Percentiles rank a stretch among this genome's conserved stretches.
Conservation (phyloP, 1,140 invertebrate genomes). For the Rhyzopertha dominica region DNA sequence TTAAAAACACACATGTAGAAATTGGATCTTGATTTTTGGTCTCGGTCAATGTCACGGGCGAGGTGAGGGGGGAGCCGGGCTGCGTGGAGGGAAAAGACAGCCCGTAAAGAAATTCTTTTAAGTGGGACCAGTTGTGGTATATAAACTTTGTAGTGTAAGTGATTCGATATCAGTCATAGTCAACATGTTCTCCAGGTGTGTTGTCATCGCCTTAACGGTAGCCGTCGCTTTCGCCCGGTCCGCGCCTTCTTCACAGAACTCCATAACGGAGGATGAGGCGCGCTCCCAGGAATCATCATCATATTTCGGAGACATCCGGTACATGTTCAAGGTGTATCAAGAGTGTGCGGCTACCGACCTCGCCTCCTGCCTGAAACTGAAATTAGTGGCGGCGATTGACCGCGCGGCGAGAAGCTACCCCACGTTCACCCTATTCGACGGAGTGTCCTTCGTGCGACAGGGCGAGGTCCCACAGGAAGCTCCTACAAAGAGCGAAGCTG, state of each 20-base stretch:
- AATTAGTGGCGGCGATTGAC: slow-evolving; percentile 66
- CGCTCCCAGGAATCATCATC: slow-evolving; percentile 37
- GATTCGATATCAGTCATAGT: slow-evolving; percentile 41
- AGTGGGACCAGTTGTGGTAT: slow-evolving; percentile 33
- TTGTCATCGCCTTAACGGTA: slow-evolving; percentile 43
- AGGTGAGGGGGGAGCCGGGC: slow-evolving; percentile 6
- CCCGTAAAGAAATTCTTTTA: slow-evolving; percentile 26
- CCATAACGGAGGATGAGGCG: slow-evolving; percentile 47
- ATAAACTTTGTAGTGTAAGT: slow-evolving; percentile 43
- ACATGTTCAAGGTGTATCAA: slow-evolving; percentile 62
- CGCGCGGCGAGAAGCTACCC: slow-evolving; percentile 58
- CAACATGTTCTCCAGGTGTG: slow-evolving; percentile 40
- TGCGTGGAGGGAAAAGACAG: slow-evolving; percentile 21
- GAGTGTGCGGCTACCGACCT: slow-evolving; percentile 67
- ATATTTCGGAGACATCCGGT: slow-evolving; percentile 51
- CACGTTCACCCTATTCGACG: too few species aligned
- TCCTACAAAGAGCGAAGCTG: slow-evolving; percentile 49
- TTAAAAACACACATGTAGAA: too few species aligned
- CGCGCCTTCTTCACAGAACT: slow-evolving; percentile 43
- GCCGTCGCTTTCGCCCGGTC: slow-evolving; percentile 44
- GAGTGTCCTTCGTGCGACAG: slow-evolving; percentile 59
- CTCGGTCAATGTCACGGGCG: slow-evolving; percentile 32
- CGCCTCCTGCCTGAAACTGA: slow-evolving; percentile 69
- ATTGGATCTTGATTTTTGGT: slow-evolving; percentile 35
- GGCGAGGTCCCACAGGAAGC: slow-evolving; percentile 51